These are phyloP conservation scores for Rhodinocichla rosea DNA, from an alignment of 2,113 vertebrate species.

Conservation along the genomic window DNA sequence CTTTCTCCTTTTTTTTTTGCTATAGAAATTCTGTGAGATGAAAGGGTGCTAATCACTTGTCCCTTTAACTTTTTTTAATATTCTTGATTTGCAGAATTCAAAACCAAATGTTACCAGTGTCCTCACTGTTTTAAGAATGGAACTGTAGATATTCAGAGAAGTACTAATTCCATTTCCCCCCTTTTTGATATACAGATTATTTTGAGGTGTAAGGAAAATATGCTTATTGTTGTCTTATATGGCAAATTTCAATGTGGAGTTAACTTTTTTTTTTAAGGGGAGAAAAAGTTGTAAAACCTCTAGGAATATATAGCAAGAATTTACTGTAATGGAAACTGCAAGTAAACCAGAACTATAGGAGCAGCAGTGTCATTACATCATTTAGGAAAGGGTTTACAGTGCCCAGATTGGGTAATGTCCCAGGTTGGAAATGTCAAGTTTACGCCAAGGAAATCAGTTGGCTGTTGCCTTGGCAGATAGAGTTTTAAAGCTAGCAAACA, in stretches of 20 bases:
- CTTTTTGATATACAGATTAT: neutral
- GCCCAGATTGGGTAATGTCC: neutral
- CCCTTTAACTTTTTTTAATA: neutral
- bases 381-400: constrained; percentile 30
- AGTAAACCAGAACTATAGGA: constrained; percentile 36
- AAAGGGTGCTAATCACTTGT: neutral
- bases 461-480: constrained; percentile 19
- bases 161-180: neutral
- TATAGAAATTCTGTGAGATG: neutral
- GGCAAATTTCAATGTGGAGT: neutral
- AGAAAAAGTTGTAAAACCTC: neutral
- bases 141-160: neutral
- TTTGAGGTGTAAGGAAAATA: neutral
- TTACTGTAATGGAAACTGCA: constrained; percentile 55
- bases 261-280: neutral
- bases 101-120: neutral
- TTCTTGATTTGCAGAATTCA: neutral
- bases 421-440: neutral
- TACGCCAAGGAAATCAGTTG: constrained; percentile 52
- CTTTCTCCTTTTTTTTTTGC: neutral
- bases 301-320: constrained; percentile 7
- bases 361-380: constrained; percentile 19
- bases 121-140: neutral
- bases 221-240: neutral
- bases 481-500: constrained; percentile 1